phyloP scores from a whole-genome alignment of 2,113 vertebrate genomes.

The Puma concolor region DNA sequence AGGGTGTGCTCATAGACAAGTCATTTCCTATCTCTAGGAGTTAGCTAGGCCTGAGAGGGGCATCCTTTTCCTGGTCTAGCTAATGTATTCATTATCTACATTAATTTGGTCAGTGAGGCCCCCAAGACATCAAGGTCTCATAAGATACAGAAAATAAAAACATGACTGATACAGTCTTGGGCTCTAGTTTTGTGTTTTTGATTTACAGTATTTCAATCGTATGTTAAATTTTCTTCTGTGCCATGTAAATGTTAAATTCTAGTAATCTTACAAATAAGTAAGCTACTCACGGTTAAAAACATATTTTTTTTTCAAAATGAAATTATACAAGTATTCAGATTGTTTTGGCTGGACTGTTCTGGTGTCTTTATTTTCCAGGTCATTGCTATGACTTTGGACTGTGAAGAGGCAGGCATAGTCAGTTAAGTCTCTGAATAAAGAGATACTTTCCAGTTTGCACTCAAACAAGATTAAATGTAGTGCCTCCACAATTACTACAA shows the following conservation, averaged over 20 bases:
- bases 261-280: not conserved
- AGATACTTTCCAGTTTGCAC: slow-evolving; percentile 35
- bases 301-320: not conserved
- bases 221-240: not conserved
- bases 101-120: not conserved
- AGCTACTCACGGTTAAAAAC: not conserved
- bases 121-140: not conserved
- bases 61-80: not conserved
- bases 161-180: not conserved
- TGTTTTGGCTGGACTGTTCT: not conserved
- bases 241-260: not conserved
- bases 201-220: not conserved
- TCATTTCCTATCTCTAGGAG: not conserved
- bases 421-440: slow-evolving; percentile 22
- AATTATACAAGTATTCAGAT: not conserved
- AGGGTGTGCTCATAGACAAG: not conserved
- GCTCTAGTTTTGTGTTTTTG: not conserved
- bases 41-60: not conserved
- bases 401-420: not conserved
- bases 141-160: not conserved
- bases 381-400: slow-evolving; percentile 7
- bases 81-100: too few species aligned
- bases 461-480: slow-evolving; percentile 56
- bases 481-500: slow-evolving; percentile 26
- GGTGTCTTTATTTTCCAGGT: not conserved